Base-by-base conservation (phyloP, 2,797 vertebrate species). In the Microchirus variegatus region DNA sequence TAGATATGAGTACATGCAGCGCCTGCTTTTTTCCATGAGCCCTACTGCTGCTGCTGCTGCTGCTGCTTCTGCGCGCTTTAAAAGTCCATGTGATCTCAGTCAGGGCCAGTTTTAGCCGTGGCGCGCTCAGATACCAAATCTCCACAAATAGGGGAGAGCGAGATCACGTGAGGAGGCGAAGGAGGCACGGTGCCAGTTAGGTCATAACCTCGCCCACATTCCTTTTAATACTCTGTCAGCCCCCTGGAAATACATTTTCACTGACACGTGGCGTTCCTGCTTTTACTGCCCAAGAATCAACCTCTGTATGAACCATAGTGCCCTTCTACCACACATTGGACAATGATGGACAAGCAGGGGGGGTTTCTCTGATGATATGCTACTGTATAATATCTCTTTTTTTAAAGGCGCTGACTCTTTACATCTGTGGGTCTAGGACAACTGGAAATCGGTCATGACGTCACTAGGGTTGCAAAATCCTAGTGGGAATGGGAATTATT, bases 121-220 rank as follows among this genome's bases (percentile, higher is more conserved):
- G 49, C 2, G 15, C 56, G 1, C 75, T 83, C 72, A 14, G 81
- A 82, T 76, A 81, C 61, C 70, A 41, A 41, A 53, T 70, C 59
- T 67, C 82, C 70, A 75, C 67, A 82, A 89, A 90, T 90, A 86
- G 80, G 40, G 67, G 80, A 38, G 67, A 31, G 69, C 2, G 67
- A 46, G 67, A 46, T 88, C 88, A 84, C 75, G 80, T 75, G 85
- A 86, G 64, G 62, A 47, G 60, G 66, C 55, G n/a, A 49, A 58
- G n/a, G 6, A 60, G 75, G 82, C 76, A 71, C 46, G 1, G 44
- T 77, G 84, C 87, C 87, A 90, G 83, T 57, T 63, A 58, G 63
- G 81, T 85, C 81, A 67, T 67, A 47, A 78, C 84, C 85, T 80
- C 74, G 74, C 82, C 80, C 82, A 80, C 87, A 89, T 90, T 89